Conservation (phyloP, 2,113 vertebrate species). For the Balaeniceps rex region DNA sequence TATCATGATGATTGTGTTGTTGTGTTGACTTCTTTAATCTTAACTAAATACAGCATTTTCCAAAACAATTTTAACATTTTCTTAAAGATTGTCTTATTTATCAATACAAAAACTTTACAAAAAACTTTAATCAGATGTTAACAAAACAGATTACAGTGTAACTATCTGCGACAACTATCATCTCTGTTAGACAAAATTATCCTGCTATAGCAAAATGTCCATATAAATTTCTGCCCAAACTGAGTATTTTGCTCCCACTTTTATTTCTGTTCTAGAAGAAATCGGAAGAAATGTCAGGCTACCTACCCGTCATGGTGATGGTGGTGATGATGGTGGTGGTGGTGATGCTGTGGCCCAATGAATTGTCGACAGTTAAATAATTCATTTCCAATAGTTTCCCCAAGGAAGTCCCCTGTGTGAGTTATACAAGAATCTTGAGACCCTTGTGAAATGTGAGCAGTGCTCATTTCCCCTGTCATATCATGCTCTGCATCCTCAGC, state of each 20-base stretch:
- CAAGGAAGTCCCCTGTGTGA: slow-evolving; percentile 89
- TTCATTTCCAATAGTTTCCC: slow-evolving; percentile 92
- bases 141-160: background rate
- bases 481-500: slow-evolving; percentile 81
- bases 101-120: background rate
- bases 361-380: slow-evolving; percentile 95
- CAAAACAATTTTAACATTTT: background rate
- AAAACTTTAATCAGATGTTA: background rate
- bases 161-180: background rate
- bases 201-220: background rate
- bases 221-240: background rate
- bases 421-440: slow-evolving; percentile 91
- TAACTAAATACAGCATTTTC: background rate
- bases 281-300: background rate
- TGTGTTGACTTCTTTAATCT: background rate
- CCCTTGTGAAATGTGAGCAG: slow-evolving; percentile 82
- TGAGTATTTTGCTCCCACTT: background rate
- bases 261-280: background rate
- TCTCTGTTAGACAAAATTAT: background rate
- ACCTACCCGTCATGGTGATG: slow-evolving; percentile 88
- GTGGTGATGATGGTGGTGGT: slow-evolving; percentile 88
- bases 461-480: slow-evolving; percentile 78
- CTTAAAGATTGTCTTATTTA: background rate
- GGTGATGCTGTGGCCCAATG: slow-evolving; percentile 94
- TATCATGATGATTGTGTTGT: background rate